Percentiles rank a stretch among this genome's conserved stretches.
These are phyloP conservation scores for Furnarius figulus DNA, from an alignment of 2,113 vertebrate genomes.

Conservation along the genomic window DNA sequence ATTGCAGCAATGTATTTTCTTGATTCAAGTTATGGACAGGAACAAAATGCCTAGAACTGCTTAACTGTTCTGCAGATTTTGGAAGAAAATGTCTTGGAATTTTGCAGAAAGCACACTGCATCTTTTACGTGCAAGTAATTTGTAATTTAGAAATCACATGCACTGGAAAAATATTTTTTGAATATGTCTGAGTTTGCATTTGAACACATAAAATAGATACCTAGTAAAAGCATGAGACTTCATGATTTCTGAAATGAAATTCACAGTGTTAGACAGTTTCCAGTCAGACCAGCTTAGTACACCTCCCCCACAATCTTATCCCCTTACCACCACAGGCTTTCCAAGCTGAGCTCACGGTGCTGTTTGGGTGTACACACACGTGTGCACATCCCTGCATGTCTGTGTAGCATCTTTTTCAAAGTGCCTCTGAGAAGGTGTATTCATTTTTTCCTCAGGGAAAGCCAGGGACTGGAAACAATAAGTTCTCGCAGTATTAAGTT, in stretches of 20 bases:
- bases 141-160: neutral
- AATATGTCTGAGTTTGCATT: rapidly evolving
- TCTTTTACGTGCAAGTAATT: neutral
- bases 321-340: neutral
- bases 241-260: neutral
- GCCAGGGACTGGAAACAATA: neutral
- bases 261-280: neutral
- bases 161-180: neutral
- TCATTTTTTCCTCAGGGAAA: neutral
- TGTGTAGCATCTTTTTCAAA: neutral
- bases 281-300: neutral
- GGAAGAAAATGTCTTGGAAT: neutral
- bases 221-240: neutral
- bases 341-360: rapidly evolving
- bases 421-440: neutral
- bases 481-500: neutral
- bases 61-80: neutral
- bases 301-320: neutral
- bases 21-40: neutral
- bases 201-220: neutral
- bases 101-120: neutral
- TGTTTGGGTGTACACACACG: neutral
- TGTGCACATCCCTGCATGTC: neutral
- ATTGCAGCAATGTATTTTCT: neutral
- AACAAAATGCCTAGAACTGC: neutral